Evolutionary conservation across 1,140 invertebrate genomes (phyloP), one percentile per base, ranked within the genome.

Genomic region (Apocrypta bakeri): DNA sequence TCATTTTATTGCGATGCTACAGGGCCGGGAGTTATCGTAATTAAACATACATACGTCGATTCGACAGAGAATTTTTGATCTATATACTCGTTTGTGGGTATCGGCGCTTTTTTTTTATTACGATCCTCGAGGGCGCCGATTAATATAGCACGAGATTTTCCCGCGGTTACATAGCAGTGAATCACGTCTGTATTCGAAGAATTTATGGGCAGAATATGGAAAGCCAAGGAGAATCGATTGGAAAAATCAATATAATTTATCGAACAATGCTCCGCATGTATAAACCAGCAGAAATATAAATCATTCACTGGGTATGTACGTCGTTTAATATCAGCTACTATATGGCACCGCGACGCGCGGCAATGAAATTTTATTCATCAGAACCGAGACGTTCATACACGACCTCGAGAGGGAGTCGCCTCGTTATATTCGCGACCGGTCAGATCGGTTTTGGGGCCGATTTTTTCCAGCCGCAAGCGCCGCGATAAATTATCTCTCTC

Each of bases 391-490:
- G 11, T n/a, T n/a, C 40, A 1, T 1, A 1, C 40, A 14, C 40
- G 48, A 56, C 48, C 48, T 56, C 48, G 48, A 9, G 3, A 9
- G 33, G 11, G 37, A 77, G 75, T 56, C 48, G 63, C 25, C 64
- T 79, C 64, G 37, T 77, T 77, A 77, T n/a, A 56, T 21, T 17
- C 42, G 48, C 48, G 48, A 56, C 63, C 76, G 76, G 37, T 79
- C 76, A 69, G 76, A 48, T 79, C 33, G 42, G 63, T 79, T 79
- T 79, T 56, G 64, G 76, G 12, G 31, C 21, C 14, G 40, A 56
- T 74, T 74, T 29, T 69, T 69, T 33, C 68, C 29, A 25, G 68
- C 68, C 69, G n/a, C 21, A 25, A 66, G 37, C 21, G 68, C 69
- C 68, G 27, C n/a, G 75, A 77, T 77, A 37, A 66, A 68, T 78